Conservation (phyloP, 2,888 invertebrate species). For the Phymatocera aterrima region DNA sequence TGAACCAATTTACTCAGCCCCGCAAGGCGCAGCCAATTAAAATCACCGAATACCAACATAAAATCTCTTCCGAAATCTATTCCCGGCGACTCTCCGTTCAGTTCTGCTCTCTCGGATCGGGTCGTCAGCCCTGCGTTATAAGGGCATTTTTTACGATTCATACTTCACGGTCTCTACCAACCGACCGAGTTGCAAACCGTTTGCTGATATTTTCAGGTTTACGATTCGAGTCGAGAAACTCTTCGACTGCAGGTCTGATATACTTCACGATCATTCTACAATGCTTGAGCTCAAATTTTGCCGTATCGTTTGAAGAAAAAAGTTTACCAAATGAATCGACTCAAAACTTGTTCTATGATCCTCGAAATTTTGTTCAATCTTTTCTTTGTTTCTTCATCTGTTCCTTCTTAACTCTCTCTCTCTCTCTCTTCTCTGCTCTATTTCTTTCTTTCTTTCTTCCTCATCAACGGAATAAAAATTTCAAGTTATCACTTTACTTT, state of each 20-base stretch:
- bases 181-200: constrained; percentile 19
- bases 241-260: neutral
- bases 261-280: neutral
- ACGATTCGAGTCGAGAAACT: constrained; percentile 4
- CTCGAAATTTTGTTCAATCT: neutral
- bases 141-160: constrained; percentile 19
- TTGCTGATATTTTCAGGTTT: constrained; percentile 35
- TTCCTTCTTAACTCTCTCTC: neutral
- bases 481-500: neutral
- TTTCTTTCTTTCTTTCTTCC: neutral
- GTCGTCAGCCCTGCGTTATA: neutral
- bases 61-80: constrained; percentile 31
- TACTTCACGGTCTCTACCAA: constrained; percentile 13
- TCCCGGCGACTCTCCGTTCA: neutral
- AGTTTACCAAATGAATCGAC: too few species aligned
- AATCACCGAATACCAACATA: constrained; percentile 17
- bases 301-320: too few species aligned
- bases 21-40: constrained; percentile 26
- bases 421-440: neutral
- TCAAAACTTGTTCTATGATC: neutral
- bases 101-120: neutral
- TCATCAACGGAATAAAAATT: neutral
- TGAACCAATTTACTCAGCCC: neutral
- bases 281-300: neutral
- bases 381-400: neutral